Evolutionary conservation across 2,888 invertebrate genomes (phyloP), one percentile per base, ranked within the genome.

Genomic region (Drosophila subsilvestris): DNA sequence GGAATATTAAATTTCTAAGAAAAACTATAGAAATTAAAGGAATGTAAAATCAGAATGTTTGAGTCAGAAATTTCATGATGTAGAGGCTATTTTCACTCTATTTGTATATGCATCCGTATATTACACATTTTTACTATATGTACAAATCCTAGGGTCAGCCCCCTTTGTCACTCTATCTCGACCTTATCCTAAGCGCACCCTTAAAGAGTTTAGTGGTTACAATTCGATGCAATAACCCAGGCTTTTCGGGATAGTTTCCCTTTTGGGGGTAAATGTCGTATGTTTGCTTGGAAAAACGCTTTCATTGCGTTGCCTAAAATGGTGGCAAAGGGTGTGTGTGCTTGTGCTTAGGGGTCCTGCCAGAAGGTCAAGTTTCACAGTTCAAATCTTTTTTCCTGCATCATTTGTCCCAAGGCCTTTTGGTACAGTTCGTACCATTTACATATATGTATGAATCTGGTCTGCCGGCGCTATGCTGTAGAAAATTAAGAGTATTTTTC

Each of bases 241-340:
- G 29, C 20, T 45, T n/a, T 14, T 29, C 6, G 7, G n/a, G 71
- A 79, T 70, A 57, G 54, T 50, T 47, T 22, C 47, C 42, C 17
- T 63, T 76, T 82, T 85, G 62, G 66, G 82, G 83, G 66, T 80
- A 82, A 74, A 76, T 73, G 72, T 78, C 56, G 51, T 49, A 29
- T 51, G 78, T 80, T 85, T 78, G 69, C n/a, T 68, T 81, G 49
- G 42, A 42, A 56, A 85, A 50, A 61, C 43, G 68, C 27, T 29
- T 63, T 66, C 43, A n/a, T 5, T 50, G 25, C 27, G 25, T 43
- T 48, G 47, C 63, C 57, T 66, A 82, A 82, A 82, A 82, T 82
- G 80, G 86, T 74, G 83, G 68, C 71, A 44, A 63, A 65, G 49
- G 60, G 44, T 54, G 50, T 44, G 29, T 25, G 43, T 37, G n/a